phyloP scores from a whole-genome alignment of 2,113 vertebrate species.

The Amblyornis subalaris region DNA sequence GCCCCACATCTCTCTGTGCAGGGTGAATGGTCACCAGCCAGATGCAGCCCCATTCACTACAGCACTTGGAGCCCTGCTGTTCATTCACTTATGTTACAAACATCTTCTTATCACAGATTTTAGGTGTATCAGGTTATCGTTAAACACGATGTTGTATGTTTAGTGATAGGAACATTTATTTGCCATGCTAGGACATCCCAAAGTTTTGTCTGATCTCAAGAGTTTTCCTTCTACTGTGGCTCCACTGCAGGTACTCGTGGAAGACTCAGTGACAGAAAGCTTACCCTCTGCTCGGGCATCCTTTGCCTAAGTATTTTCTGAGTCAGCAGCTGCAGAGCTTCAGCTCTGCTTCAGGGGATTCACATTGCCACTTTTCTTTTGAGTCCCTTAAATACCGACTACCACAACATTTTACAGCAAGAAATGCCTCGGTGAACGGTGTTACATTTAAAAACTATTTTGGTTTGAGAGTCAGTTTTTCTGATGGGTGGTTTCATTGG shows the following conservation, averaged over 20 bases:
- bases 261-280: background rate
- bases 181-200: background rate
- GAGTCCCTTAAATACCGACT: background rate
- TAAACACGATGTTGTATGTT: background rate
- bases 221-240: background rate
- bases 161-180: background rate
- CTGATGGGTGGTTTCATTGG: background rate
- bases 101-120: background rate
- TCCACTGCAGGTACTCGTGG: background rate
- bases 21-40: background rate
- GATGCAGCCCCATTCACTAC: too few species aligned
- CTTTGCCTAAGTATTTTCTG: background rate
- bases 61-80: background rate
- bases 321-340: background rate
- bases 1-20: background rate
- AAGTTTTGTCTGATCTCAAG: background rate
- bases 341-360: background rate
- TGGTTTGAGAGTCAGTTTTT: background rate
- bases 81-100: rapidly evolving
- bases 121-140: too few species aligned
- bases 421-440: background rate
- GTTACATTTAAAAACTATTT: rapidly evolving
- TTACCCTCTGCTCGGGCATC: background rate
- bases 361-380: background rate
- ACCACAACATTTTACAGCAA: background rate